A percentile compares a stretch with the other conserved stretches of the same genome.
These are phyloP conservation scores for Montipora efflorescens DNA, from an alignment of 64 coral and sea anemone genomes.

Conservation along the genomic window DNA sequence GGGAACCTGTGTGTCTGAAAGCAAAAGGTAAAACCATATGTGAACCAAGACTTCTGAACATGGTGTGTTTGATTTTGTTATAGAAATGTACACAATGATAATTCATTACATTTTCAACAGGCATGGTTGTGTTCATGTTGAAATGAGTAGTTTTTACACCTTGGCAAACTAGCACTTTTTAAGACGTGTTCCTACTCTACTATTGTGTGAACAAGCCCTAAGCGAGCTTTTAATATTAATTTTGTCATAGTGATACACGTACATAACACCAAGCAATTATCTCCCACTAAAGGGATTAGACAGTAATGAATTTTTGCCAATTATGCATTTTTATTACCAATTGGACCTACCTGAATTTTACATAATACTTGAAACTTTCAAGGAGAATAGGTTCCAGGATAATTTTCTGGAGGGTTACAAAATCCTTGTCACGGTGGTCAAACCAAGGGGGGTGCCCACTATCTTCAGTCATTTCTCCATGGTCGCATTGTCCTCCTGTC, in stretches of 20 bases:
- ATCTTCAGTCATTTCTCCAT: conserved; percentile 11
- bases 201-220: background rate
- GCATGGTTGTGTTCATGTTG: background rate
- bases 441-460: conserved; percentile 5
- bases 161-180: background rate
- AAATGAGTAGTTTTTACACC: background rate
- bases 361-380: background rate
- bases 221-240: background rate
- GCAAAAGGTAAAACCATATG: background rate
- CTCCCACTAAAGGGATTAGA: background rate
- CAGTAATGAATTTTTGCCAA: conserved; percentile 18
- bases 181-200: background rate
- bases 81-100: background rate
- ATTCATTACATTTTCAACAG: background rate
- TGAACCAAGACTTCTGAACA: background rate
- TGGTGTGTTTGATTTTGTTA: background rate
- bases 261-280: background rate
- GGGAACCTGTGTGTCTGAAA: background rate
- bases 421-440: conserved; percentile 35
- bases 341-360: conserved; percentile 29
- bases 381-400: conserved; percentile 26
- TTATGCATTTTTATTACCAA: background rate
- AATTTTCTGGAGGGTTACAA: conserved; percentile 41
- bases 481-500: conserved; percentile 30
- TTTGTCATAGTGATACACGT: background rate